phyloP scores from a whole-genome alignment of 2,113 vertebrate genomes.

The Thinocorus orbignyianus region DNA sequence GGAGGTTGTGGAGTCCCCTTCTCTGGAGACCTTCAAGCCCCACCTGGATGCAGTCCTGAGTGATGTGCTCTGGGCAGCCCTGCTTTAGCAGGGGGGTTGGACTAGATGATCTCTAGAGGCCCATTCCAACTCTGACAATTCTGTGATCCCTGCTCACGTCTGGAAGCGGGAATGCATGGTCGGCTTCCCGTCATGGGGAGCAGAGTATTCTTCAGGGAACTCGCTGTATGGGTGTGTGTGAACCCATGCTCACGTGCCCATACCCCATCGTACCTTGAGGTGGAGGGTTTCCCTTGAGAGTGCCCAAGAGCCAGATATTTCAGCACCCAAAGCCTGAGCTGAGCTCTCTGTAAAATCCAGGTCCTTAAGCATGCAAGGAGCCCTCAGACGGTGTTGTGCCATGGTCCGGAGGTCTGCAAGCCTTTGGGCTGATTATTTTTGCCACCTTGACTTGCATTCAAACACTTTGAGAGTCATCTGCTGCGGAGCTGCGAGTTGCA shows the following conservation, averaged over 20 bases:
- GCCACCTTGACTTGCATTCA: neutral
- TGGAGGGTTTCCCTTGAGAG: neutral
- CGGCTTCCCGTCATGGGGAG: neutral
- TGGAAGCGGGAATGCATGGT: neutral
- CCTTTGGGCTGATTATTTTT: neutral
- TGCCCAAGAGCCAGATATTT: neutral
- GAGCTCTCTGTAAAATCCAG: neutral
- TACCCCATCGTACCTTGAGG: too few relatives aligned
- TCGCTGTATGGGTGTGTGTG: accelerated
- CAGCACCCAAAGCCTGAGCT: neutral
- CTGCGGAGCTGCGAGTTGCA: neutral
- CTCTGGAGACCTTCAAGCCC: too few relatives aligned
- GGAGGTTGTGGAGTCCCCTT: too few relatives aligned
- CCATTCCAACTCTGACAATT: too few relatives aligned
- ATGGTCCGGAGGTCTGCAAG: neutral
- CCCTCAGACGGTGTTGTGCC: neutral
- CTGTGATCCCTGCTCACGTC: neutral
- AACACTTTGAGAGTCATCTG: neutral
- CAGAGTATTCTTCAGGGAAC: neutral
- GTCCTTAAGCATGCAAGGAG: neutral
- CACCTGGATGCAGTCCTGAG: too few relatives aligned
- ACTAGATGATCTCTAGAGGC: too few relatives aligned
- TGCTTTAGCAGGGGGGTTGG: too few relatives aligned
- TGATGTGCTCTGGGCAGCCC: too few relatives aligned
- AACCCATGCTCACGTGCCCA: neutral